Conservation (phyloP, 2,888 invertebrate genomes). For the Poecilus cupreus region DNA sequence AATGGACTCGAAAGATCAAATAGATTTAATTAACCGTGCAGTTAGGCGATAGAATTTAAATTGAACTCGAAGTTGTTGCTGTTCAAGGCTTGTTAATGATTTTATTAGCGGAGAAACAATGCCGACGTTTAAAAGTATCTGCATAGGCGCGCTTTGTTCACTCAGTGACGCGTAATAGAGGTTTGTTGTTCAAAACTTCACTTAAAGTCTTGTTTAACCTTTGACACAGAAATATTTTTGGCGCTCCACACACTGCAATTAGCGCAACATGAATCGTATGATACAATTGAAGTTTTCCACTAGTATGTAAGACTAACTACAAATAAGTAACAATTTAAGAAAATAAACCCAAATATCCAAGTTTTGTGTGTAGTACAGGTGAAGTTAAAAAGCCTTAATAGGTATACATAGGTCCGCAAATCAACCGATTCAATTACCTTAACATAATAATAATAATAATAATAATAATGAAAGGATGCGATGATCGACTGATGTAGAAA, state of each 20-base stretch:
- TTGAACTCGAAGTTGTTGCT: slow-evolving; percentile 38
- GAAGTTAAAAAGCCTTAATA: no score
- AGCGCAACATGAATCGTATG: not conserved
- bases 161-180: not conserved
- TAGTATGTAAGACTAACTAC: no score
- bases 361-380: no score
- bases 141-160: slow-evolving; percentile 23
- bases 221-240: not conserved
- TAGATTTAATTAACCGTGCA: slow-evolving; percentile 53
- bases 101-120: slow-evolving; percentile 40
- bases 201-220: not conserved
- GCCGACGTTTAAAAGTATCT: slow-evolving; percentile 35
- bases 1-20: slow-evolving; percentile 55
- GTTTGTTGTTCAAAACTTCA: slow-evolving; percentile 19
- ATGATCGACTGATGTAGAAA: no score
- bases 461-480: no score
- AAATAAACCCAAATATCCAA: no score
- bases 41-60: slow-evolving; percentile 50
- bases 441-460: no score
- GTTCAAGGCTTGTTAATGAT: slow-evolving; percentile 46
- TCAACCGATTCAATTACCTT: no score
- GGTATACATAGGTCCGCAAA: no score
- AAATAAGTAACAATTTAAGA: no score
- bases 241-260: not conserved
- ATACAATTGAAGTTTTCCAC: not conserved